Percentiles rank a stretch among this genome's conserved stretches.
Conservation (phyloP, 2,888 invertebrate species). For the Cataglyphis altisquamis region DNA sequence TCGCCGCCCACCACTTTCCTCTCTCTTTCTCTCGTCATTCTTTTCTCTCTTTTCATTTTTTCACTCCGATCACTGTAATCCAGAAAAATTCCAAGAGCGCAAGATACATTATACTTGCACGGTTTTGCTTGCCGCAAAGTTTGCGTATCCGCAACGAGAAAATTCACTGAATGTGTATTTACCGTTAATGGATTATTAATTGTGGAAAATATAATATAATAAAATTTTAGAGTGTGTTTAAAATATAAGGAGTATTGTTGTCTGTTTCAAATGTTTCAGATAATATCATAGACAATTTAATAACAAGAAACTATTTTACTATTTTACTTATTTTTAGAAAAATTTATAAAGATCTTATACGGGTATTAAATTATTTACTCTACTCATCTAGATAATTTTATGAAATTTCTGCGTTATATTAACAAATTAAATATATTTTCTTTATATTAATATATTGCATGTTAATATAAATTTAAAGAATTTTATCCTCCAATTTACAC, state of each 20-base stretch:
- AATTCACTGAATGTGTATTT: neutral
- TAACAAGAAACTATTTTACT: neutral
- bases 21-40: neutral
- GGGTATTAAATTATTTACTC: neutral
- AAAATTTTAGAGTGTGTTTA: neutral
- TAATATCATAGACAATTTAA: neutral
- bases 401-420: neutral
- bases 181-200: neutral
- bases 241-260: neutral
- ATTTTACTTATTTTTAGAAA: neutral
- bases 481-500: neutral
- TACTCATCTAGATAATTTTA: neutral
- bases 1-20: constrained; percentile 58
- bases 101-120: neutral
- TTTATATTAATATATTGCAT: neutral
- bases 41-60: neutral
- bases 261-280: neutral
- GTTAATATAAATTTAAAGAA: neutral
- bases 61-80: neutral
- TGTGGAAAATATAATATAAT: neutral
- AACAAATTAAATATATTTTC: neutral
- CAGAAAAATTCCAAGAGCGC: constrained; percentile 26
- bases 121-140: neutral
- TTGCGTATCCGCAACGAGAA: neutral
- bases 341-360: neutral